phyloP scores from a whole-genome alignment of 2,113 vertebrate species.

The Sciurus niger region DNA sequence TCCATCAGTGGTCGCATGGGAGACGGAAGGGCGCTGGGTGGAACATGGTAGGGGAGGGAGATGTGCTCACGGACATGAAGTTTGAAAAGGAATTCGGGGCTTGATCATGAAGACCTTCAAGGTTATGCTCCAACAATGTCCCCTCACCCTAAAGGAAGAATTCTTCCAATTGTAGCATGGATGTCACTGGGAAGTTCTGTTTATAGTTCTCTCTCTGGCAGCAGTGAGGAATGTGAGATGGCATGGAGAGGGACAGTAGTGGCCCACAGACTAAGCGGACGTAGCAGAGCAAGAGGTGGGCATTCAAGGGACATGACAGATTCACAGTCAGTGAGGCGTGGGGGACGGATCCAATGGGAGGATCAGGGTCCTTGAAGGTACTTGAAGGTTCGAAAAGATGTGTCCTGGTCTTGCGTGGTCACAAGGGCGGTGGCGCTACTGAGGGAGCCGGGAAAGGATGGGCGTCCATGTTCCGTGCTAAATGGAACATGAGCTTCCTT shows the following conservation, averaged over 20 bases:
- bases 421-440: rapidly evolving
- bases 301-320: background rate
- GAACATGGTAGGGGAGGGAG: rapidly evolving
- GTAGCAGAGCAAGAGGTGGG: rapidly evolving
- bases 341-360: no score
- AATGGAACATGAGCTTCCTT: background rate
- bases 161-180: rapidly evolving
- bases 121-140: rapidly evolving
- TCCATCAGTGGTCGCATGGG: rapidly evolving
- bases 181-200: rapidly evolving
- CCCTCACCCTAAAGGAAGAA: background rate
- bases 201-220: no score
- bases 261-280: rapidly evolving
- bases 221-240: background rate
- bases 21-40: rapidly evolving
- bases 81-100: background rate
- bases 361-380: rapidly evolving
- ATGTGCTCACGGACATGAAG: rapidly evolving
- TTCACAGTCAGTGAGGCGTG: no score
- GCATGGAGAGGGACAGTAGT: background rate
- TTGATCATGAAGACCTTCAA: background rate
- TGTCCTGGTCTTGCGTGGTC: rapidly evolving
- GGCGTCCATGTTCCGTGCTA: rapidly evolving
- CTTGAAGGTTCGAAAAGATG: no score
- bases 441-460: rapidly evolving